phyloP scores from a whole-genome alignment of 1,140 invertebrate genomes.

The Tetranychus cinnabarinus region DNA sequence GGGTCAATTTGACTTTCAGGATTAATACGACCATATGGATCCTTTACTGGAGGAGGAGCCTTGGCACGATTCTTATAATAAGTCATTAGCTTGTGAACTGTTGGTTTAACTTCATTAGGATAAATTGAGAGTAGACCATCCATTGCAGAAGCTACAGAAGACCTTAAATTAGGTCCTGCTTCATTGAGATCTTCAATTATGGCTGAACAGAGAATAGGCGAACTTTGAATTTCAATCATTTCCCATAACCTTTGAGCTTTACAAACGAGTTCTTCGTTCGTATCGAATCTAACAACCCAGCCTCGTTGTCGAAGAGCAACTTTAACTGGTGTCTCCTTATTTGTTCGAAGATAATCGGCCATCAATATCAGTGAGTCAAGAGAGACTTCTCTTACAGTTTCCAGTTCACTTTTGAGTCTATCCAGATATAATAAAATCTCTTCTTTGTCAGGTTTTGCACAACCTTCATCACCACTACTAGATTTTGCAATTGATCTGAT shows the following conservation, averaged over 20 bases:
- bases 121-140: constrained; percentile 36
- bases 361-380: constrained; percentile 28
- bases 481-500: constrained; percentile 48
- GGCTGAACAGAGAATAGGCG: constrained; percentile 12
- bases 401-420: constrained; percentile 40
- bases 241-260: constrained; percentile 3
- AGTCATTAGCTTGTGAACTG: constrained; percentile 37
- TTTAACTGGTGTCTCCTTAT: constrained; percentile 27
- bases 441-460: constrained; percentile 33
- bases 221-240: neutral
- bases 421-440: constrained; percentile 51
- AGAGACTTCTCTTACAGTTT: constrained; percentile 51
- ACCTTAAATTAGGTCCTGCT: constrained; percentile 47
- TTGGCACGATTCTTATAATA: constrained; percentile 46
- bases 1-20: constrained; percentile 50
- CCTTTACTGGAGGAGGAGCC: constrained; percentile 24
- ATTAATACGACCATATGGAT: constrained; percentile 71
- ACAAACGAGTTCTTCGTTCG: constrained; percentile 10
- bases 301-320: constrained; percentile 39
- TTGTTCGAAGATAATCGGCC: neutral
- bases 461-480: constrained; percentile 34
- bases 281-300: constrained; percentile 52
- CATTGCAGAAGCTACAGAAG: constrained; percentile 46
- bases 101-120: constrained; percentile 26
- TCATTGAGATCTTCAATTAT: constrained; percentile 52